A percentile compares a stretch with the other conserved stretches of the same genome.
phyloP scores from a whole-genome alignment of 2,113 vertebrate genomes.

The Archilochus colubris region DNA sequence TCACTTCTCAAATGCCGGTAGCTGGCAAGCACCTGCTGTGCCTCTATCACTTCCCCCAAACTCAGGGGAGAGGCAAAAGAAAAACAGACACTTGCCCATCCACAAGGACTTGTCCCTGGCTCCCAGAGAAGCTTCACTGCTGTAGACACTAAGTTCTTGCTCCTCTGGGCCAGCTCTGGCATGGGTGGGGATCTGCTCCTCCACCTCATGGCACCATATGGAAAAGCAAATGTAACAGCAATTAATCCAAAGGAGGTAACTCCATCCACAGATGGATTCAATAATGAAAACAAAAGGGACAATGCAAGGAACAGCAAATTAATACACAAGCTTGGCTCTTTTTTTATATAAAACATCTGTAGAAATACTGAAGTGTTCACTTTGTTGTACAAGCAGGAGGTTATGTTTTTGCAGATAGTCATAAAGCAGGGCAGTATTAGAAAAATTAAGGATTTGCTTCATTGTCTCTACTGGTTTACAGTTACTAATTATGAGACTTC shows the following conservation, averaged over 20 bases:
- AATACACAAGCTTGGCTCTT: constrained; percentile 37
- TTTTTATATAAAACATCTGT: constrained; percentile 70
- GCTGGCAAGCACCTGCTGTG: background rate
- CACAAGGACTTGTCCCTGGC: background rate
- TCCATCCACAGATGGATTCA: background rate
- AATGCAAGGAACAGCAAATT: constrained; percentile 52
- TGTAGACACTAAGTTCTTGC: background rate
- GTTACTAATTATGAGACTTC: constrained; percentile 63
- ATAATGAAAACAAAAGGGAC: background rate
- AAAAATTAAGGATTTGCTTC: constrained; percentile 63
- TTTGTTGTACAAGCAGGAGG: constrained; percentile 50
- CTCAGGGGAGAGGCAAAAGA: background rate
- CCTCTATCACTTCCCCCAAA: background rate
- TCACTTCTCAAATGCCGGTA: background rate
- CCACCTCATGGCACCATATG: background rate
- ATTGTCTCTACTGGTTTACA: constrained; percentile 51
- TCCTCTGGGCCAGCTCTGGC: background rate
- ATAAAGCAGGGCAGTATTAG: constrained; percentile 42
- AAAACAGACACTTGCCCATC: background rate
- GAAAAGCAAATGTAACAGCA: background rate
- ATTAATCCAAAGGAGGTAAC: constrained; percentile 31
- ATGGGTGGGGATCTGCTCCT: background rate
- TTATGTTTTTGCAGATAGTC: constrained; percentile 57
- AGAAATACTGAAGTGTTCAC: constrained; percentile 67
- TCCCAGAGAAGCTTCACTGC: background rate